phyloP scores from a whole-genome alignment of 1,140 invertebrate species.

The Polypedilum pembai region DNA sequence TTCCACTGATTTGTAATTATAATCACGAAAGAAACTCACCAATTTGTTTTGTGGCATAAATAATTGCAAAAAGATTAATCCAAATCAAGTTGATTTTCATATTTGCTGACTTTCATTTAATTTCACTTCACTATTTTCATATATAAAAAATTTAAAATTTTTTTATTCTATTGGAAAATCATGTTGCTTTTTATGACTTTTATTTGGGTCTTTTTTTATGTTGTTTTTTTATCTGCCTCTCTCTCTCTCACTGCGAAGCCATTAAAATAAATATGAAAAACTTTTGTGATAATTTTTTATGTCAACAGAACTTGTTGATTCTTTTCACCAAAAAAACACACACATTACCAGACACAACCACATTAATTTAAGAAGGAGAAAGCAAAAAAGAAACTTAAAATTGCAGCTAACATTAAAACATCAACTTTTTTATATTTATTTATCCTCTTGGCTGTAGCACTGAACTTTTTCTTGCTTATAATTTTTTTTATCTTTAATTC shows the following conservation, averaged over 20 bases:
- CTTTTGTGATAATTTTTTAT: conserved; percentile 8
- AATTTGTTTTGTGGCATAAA: neutral
- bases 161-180: no score
- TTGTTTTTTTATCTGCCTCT: no score
- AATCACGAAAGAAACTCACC: neutral
- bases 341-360: neutral
- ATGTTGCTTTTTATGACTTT: no score
- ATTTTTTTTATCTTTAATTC: conserved; percentile 6
- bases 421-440: conserved; percentile 14
- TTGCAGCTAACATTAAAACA: conserved; percentile 7
- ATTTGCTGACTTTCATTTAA: neutral
- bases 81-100: conserved; percentile 8
- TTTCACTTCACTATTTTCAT: conserved; percentile 1
- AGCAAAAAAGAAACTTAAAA: neutral
- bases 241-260: no score
- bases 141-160: no score
- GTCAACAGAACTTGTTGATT: conserved; percentile 17
- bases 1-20: neutral
- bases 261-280: neutral
- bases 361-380: neutral
- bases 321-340: neutral
- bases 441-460: neutral
- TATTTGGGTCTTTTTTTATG: no score
- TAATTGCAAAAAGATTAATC: conserved; percentile 14
- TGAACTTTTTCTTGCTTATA: neutral